These are phyloP conservation scores for Callaeas wilsoni DNA, from an alignment of 2,113 vertebrate species.

Conservation along the genomic window DNA sequence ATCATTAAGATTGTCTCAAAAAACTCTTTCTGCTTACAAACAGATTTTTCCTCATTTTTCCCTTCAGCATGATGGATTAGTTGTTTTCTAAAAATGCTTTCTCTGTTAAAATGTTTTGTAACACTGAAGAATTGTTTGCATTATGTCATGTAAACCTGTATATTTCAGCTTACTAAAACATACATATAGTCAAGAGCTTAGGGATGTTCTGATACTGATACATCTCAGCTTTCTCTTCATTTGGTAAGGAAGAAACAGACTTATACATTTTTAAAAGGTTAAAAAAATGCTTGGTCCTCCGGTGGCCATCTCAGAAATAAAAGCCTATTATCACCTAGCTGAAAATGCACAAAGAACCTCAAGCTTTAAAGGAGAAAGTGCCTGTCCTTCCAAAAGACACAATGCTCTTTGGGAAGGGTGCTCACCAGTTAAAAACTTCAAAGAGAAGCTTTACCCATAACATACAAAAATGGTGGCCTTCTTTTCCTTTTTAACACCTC, in stretches of 20 bases:
- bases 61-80: background rate
- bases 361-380: background rate
- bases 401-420: background rate
- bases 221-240: background rate
- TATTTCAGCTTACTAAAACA: background rate
- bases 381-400: background rate
- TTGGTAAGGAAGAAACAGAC: background rate
- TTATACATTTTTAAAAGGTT: background rate
- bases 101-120: background rate
- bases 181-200: background rate
- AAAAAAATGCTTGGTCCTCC: background rate
- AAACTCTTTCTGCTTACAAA: background rate
- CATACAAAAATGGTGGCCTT: background rate
- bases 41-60: background rate
- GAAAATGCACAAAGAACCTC: background rate
- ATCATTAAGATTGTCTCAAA: background rate
- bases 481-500: background rate
- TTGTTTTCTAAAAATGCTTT: background rate
- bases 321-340: background rate
- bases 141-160: background rate
- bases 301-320: background rate
- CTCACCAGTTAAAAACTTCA: background rate
- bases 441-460: background rate
- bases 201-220: background rate
- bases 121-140: background rate